Conservation (phyloP, 2,888 invertebrate species). For the Ichneumoninae sp. region DNA sequence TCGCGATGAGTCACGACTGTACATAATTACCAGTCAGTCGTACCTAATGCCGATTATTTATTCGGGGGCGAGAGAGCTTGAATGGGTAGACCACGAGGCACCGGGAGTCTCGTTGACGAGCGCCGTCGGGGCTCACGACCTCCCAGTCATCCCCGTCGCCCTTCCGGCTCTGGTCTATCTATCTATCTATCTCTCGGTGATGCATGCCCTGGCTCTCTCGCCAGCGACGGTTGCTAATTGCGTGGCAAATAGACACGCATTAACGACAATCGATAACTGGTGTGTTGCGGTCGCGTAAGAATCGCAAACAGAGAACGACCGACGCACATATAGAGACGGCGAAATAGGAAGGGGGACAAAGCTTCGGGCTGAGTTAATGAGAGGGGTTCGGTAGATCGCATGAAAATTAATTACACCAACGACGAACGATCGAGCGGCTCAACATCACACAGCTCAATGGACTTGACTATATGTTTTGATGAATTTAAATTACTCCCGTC, state of each 20-base stretch:
- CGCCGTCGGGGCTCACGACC: slow-evolving; percentile 33
- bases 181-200: slow-evolving; percentile 56
- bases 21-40: slow-evolving; percentile 18
- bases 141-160: slow-evolving; percentile 37
- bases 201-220: slow-evolving; percentile 55
- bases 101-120: slow-evolving; percentile 53
- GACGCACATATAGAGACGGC: slow-evolving; percentile 30
- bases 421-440: slow-evolving; percentile 57
- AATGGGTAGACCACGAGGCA: slow-evolving; percentile 17
- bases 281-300: slow-evolving; percentile 65
- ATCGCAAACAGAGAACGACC: slow-evolving; percentile 57
- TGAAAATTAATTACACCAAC: slow-evolving; percentile 65
- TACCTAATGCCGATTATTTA: slow-evolving; percentile 54
- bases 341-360: slow-evolving; percentile 34
- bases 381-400: slow-evolving; percentile 60
- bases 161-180: slow-evolving; percentile 31
- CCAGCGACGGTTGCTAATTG: slow-evolving; percentile 66
- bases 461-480: slow-evolving; percentile 52
- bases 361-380: slow-evolving; percentile 58
- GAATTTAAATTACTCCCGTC: slow-evolving; percentile 49
- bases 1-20: slow-evolving; percentile 5
- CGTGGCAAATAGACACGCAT: slow-evolving; percentile 68
- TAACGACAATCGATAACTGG: slow-evolving; percentile 68
- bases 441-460: slow-evolving; percentile 64
- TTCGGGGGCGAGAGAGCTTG: slow-evolving; percentile 39